Evolutionary conservation across 2,113 vertebrate genomes (phyloP).

Genomic region (Sapayoa aenigma): DNA sequence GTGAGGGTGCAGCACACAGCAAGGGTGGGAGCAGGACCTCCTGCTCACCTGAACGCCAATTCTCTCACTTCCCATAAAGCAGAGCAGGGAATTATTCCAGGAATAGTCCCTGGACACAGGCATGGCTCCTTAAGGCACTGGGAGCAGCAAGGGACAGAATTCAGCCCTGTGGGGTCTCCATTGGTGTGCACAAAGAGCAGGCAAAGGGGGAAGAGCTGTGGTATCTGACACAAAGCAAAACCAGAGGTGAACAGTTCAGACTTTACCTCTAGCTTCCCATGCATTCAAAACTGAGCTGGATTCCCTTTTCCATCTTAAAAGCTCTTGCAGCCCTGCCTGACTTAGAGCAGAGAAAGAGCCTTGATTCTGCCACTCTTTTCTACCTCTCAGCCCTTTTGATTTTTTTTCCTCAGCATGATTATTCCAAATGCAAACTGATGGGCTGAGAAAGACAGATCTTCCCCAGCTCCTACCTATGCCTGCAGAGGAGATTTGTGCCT

Average conservation of each 20-base stretch:
- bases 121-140: not conserved
- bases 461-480: rapidly evolving
- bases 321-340: not conserved
- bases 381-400: not conserved
- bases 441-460: not conserved
- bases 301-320: not conserved
- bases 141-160: not conserved
- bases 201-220: not conserved
- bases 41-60: rapidly evolving
- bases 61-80: not conserved
- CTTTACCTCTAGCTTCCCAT: not conserved
- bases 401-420: not conserved
- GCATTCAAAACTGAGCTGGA: not conserved
- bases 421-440: not conserved
- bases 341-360: not conserved
- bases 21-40: not conserved
- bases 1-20: not conserved
- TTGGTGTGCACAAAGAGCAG: not conserved
- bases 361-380: not conserved
- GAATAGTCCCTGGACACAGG: not conserved
- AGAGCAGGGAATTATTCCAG: not conserved
- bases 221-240: not conserved
- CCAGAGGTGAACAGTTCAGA: not conserved
- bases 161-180: rapidly evolving
- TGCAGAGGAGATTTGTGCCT: not conserved